Evolutionary conservation across 2,888 invertebrate genomes (phyloP), one percentile per base, ranked within the genome.

Genomic region (Vanessa cardui): DNA sequence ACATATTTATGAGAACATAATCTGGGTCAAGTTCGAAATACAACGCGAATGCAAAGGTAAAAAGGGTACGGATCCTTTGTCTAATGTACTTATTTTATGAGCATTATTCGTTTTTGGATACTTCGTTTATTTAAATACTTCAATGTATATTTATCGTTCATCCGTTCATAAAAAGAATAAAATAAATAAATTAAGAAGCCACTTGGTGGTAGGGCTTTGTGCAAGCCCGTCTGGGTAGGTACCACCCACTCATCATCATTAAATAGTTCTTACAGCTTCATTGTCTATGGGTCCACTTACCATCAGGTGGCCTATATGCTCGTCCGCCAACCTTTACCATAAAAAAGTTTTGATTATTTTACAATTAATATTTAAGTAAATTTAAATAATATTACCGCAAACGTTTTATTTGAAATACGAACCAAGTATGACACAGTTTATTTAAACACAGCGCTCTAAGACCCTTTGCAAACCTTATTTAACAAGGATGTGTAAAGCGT

Each of bases 401-500:
- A 12, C 12, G 4, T 0, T 39, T 39, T 39, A 2, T 39, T 39
- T 3, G 12, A 39, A 39, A 39, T 12, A 39, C 12, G 39, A 61
- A 21, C 21, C 15, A 33, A 44, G 8, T 9, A 66, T 50, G 58
- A 56, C 60, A 26, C 56, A 44, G 50, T 44, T 20, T 49, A 52
- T 26, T 49, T 20, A 18, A 52, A 31, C 49, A 20, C 12, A 58
- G 54, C 44, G 56, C 54, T 54, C 18, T 44, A 26, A 60, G 44
- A 26, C 33, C 60, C 60, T 68, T 18, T 44, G 54, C 31, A 60
- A 68, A 56, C 56, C 60, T 60, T 60, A 60, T 60, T 68, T 68
- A 71, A 68, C 68, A 58, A 66, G 61, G 21, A 66, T 46, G 39
- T 47, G 39, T 65, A 68, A 71, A 62, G 59, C 26, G 62, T 54